These are phyloP conservation scores for Ricordea florida DNA, from an alignment of 92 coral and sea anemone genomes.

Conservation along the genomic window DNA sequence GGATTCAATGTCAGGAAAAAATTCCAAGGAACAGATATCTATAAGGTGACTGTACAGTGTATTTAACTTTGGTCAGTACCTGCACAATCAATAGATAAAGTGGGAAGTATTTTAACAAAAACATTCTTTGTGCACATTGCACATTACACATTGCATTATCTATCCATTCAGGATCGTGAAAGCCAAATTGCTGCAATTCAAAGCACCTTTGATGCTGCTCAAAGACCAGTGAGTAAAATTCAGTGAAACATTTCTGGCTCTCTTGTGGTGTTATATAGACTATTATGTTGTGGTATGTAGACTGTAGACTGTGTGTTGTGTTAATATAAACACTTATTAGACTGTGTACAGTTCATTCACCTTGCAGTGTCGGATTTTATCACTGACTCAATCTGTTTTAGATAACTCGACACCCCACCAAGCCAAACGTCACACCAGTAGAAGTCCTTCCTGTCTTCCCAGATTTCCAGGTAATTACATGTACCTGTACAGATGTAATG, in stretches of 20 bases:
- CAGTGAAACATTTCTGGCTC: neutral
- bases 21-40: constrained; percentile 93
- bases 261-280: neutral
- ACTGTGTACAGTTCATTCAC: neutral
- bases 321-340: no score
- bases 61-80: neutral
- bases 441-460: constrained; percentile 97
- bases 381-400: neutral
- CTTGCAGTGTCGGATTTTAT: neutral
- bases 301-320: no score
- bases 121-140: no score
- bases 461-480: constrained; percentile 95
- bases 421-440: constrained; percentile 85
- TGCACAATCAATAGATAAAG: no score
- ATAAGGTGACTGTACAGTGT: constrained; percentile 62
- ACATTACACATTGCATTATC: neutral
- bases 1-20: constrained; percentile 93
- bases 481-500: no score
- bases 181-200: constrained; percentile 97
- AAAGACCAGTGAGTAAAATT: constrained; percentile 83
- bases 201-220: constrained; percentile 96
- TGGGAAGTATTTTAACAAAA: no score
- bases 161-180: constrained; percentile 79
- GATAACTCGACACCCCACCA: constrained; percentile 98
- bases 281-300: neutral